Base-by-base conservation (phyloP, 2,797 vertebrate genomes). In the Serranus cabrilla region DNA sequence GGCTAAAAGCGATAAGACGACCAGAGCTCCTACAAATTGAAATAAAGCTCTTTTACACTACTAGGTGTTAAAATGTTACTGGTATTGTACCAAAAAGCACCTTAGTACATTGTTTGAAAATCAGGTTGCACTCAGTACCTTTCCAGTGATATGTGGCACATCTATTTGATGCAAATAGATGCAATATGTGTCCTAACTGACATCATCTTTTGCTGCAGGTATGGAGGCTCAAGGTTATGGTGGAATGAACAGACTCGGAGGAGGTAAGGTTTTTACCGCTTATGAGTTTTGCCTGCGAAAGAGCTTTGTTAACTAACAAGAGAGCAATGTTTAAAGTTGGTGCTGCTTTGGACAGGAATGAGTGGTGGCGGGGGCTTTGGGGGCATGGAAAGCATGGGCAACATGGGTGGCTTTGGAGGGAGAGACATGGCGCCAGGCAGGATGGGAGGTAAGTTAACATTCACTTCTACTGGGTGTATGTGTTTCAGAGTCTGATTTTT, bases 211-310 rank as follows among this genome's bases (percentile, higher is more conserved):
- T 86, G 31, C 39, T 10, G 2, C 66, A 96, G 97, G 96, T 87
- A 96, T 99, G 95, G 98, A 99, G 60, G 95, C 94, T 74, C 95
- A 96, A 78, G 95, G 95, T 78, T 98, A 95, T 86, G 96, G 96
- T 71, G 96, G 96, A 80, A 96, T 99, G 95, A 97, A 94, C 91
- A 95, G 97, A 92, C 96, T 97, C 90, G 96, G 96, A 88, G 97
- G 96, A 76, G 93, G 93, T 92, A 74, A 43, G 52, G 0, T 37
- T 45, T 59, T 59, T 34, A 10, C 3, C 34, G 1, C 3, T 9
- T 20, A 1, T 1, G 4, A 5, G 7, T 45, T 55, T 47, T 58
- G 18, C 11, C 14, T 39, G 3, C 27, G 2, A 55, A 31, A 50
- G 3, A 31, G 2, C 0, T 5, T 2, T 46, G 7, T 40, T 18